Base-by-base conservation (phyloP, 2,113 vertebrate species). In the Lycaon pictus region DNA sequence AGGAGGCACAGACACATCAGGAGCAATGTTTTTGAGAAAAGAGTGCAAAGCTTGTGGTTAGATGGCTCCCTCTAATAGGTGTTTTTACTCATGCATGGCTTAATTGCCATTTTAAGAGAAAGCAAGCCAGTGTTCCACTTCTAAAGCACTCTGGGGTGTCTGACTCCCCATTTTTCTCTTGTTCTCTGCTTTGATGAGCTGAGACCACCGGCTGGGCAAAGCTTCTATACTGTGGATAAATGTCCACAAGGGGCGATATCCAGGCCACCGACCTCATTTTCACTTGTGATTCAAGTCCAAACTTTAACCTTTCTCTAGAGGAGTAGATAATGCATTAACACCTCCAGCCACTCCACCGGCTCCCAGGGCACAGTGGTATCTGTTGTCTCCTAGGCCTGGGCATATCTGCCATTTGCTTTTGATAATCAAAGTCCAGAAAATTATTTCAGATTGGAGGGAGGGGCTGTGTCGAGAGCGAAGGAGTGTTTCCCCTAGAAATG, bases 271-370 rank as follows among this genome's bases (percentile, higher is more conserved):
- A 96, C 20, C 43, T 98, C 29, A 84, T 97, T 96, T 98, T 98
- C 60, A 83, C 76, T 63, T 82, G n/a, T 58, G 93, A 92, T 83
- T 94, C 77, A 32, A 97, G 95, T 11, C 29, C 56, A 97, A 98
- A 93, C 81, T 95, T 97, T 93, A 92, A 96, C 97, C 88, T 95
- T 93, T 90, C 95, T 97, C 80, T 37, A 43, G 94, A 93, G 95
- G 80, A 89, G 88, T 43, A 86, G 88, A 77, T 65, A 81, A 91
- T 97, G 86, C 97, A 98, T 98, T 96, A 96, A 91, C 94, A 97
- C 96, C 88, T 97, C 94, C 48, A 72, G 88, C 56, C n/a, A 69
- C 32, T 56, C 65, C 8, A 13, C 43, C 0, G 5, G 88, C 87
- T 95, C 88, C 81, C 90, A 58, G 96, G 85, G 88, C 84, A 22